phyloP scores from a whole-genome alignment of 2,113 vertebrate genomes.

The Saguinus midas region DNA sequence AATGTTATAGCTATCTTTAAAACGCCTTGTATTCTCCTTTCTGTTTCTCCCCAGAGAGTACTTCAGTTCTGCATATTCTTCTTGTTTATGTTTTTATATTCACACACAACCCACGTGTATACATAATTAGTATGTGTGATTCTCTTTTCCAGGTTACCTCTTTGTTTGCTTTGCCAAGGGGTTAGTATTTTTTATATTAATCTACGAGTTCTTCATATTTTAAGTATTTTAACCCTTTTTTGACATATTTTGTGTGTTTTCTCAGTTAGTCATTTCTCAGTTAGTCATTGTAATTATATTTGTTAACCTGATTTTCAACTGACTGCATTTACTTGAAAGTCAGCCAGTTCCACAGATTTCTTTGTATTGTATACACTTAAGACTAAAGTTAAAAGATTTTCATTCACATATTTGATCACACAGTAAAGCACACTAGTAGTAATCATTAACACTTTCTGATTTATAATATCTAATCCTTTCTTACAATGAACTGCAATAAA shows the following conservation, averaged over 20 bases:
- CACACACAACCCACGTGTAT: background rate
- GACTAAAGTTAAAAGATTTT: background rate
- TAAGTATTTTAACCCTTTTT: constrained; percentile 20
- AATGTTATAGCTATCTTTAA: background rate
- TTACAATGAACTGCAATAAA: constrained; percentile 15
- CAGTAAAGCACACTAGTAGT: background rate
- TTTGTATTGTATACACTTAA: constrained; percentile 19
- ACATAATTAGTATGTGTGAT: background rate
- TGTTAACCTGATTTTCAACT: constrained; percentile 21
- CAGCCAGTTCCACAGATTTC: constrained; percentile 8
- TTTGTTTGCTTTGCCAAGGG: background rate
- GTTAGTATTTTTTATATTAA: constrained; percentile 16
- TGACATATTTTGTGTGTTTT: constrained; percentile 27
- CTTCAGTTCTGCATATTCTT: background rate
- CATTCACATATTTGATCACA: background rate
- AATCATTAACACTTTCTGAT: background rate
- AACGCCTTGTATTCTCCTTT: background rate
- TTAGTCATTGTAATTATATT: constrained; percentile 25
- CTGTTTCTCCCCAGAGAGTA: background rate
- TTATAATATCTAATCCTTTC: background rate
- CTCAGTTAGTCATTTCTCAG: too few relatives aligned
- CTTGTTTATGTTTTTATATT: constrained; percentile 37
- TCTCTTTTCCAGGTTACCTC: background rate
- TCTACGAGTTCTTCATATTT: background rate
- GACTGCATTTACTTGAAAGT: constrained; percentile 37